Evolutionary conservation across 2,888 invertebrate species (phyloP).

Genomic region (Andrena camellia): DNA sequence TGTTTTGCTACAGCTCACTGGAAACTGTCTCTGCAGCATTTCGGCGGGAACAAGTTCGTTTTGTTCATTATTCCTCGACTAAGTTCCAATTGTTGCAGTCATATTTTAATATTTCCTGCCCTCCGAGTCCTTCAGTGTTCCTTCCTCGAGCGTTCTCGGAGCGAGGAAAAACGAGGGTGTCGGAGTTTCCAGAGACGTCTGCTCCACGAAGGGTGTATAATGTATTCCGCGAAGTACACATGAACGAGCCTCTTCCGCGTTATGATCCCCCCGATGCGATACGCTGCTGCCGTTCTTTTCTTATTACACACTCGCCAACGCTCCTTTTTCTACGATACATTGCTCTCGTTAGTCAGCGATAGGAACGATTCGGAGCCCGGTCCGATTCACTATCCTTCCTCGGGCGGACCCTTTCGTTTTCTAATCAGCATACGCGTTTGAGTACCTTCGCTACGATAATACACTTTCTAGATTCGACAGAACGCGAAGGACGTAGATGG

Average conservation of each 20-base stretch:
- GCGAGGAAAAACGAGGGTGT: background rate
- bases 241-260: conserved; percentile 52
- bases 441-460: conserved; percentile 36
- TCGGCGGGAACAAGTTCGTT: background rate
- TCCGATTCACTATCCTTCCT: conserved; percentile 38
- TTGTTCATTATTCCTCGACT: too few species aligned
- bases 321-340: conserved; percentile 19
- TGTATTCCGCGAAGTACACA: conserved; percentile 37
- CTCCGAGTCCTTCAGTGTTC: background rate
- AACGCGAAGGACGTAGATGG: too few species aligned
- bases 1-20: background rate
- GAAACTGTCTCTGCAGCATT: background rate
- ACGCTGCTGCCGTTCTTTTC: conserved; percentile 36
- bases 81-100: background rate
- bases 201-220: conserved; percentile 42
- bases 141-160: background rate
- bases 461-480: background rate
- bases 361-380: background rate
- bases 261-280: conserved; percentile 37
- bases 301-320: conserved; percentile 38
- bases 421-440: conserved; percentile 31
- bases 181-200: conserved; percentile 7
- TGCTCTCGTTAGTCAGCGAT: conserved; percentile 30
- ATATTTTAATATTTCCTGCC: background rate
- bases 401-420: conserved; percentile 63